Evolutionary conservation across 2,888 invertebrate genomes (phyloP).

Genomic region (Caenorhabditis sinica): DNA sequence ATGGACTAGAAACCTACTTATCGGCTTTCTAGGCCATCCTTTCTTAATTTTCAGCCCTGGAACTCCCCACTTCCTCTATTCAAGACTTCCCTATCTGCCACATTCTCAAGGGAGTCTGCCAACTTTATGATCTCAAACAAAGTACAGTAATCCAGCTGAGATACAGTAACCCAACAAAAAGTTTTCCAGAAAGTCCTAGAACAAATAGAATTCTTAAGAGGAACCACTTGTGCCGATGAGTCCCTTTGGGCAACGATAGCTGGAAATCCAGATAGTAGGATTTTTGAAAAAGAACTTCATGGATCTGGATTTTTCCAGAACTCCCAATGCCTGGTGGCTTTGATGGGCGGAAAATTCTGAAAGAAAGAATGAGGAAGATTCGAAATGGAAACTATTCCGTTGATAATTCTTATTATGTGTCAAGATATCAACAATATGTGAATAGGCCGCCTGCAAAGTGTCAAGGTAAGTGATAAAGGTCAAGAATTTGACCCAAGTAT

Average conservation of each 20-base stretch:
- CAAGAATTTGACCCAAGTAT: background rate
- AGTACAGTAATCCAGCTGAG: conserved; percentile 7
- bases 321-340: conserved; percentile 64
- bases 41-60: conserved; percentile 46
- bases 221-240: conserved; percentile 67
- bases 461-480: conserved; percentile 25
- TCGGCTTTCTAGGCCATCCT: background rate
- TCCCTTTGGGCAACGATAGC: conserved; percentile 69
- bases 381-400: background rate
- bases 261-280: conserved; percentile 65
- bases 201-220: conserved; percentile 60
- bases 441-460: conserved; percentile 58
- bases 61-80: conserved; percentile 65
- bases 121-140: conserved; percentile 50
- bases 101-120: conserved; percentile 65
- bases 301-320: conserved; percentile 20
- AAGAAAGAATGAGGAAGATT: background rate
- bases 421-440: conserved; percentile 71
- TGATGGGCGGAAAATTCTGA: conserved; percentile 28
- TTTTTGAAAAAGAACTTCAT: background rate
- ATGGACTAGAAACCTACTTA: background rate
- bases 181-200: conserved; percentile 31
- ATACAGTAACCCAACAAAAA: background rate
- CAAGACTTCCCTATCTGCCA: conserved; percentile 70
- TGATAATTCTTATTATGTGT: conserved; percentile 61